Evolutionary conservation across 2,113 vertebrate species (phyloP).

Genomic region (Hystrix brachyura): DNA sequence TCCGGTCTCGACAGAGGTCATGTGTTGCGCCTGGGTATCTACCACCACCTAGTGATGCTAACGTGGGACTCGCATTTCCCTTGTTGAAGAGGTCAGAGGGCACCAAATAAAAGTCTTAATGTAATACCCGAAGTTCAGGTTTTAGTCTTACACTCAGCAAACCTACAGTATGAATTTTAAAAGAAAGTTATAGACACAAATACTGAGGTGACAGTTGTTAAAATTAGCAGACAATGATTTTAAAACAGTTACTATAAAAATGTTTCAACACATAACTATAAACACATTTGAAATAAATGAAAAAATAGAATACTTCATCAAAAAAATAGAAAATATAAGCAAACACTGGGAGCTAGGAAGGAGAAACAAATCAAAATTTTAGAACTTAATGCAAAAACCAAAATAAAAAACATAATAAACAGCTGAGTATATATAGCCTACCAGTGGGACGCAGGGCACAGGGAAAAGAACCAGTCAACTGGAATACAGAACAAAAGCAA

Average conservation of each 20-base stretch:
- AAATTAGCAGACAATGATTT: not conserved
- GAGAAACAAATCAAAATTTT: not conserved
- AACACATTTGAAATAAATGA: not conserved
- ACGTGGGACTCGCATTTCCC: not conserved
- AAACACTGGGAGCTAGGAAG: not conserved
- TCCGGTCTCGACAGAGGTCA: not conserved
- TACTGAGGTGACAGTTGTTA: not conserved
- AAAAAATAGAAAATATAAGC: not conserved
- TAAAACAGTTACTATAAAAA: not conserved
- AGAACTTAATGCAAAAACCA: not conserved
- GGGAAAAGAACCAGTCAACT: not conserved
- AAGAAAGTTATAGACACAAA: not conserved
- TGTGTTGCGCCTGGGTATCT: not conserved
- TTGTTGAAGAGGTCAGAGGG: not conserved
- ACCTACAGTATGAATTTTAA: not conserved
- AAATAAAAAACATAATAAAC: not conserved
- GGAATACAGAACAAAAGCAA: not conserved
- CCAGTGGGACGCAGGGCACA: not conserved
- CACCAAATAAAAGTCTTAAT: not conserved
- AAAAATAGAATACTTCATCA: not conserved
- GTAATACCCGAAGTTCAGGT: not conserved
- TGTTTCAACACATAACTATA: not conserved
- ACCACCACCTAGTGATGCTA: not conserved
- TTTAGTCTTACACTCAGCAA: not conserved
- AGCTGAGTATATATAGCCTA: not conserved